A percentile compares a stretch with the other conserved stretches of the same genome.
phyloP scores from a whole-genome alignment of 2,888 invertebrate species.

The Phasia obesa region DNA sequence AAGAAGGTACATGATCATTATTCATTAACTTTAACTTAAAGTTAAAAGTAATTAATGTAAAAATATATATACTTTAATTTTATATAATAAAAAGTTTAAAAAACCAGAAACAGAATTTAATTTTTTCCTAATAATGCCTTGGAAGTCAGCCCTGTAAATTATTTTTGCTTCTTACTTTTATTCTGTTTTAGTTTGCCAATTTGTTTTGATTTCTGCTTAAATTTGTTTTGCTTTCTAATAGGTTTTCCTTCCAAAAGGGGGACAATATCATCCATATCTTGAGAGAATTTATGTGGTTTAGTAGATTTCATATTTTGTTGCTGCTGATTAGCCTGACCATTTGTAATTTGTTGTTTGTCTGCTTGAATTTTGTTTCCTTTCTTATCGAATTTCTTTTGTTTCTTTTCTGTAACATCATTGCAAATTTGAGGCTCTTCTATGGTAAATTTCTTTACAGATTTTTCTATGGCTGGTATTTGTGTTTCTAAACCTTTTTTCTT shows the following conservation, averaged over 20 bases:
- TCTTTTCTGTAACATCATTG: not conserved
- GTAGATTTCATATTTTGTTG: constrained; percentile 68
- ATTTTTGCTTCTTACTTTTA: constrained; percentile 73
- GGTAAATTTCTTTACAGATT: not conserved
- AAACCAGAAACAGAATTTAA: not conserved
- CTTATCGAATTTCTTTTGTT: constrained; percentile 3
- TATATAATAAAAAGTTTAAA: constrained; percentile 37
- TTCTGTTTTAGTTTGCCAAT: constrained; percentile 78
- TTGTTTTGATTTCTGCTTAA: constrained; percentile 77
- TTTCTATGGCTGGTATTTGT: not conserved
- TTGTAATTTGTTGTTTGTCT: constrained; percentile 16
- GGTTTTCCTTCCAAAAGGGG: constrained; percentile 76
- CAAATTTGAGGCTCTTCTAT: not conserved
- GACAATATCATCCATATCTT: constrained; percentile 21
- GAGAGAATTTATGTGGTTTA: constrained; percentile 42
- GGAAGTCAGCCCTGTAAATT: not conserved
- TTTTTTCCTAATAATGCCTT: not conserved
- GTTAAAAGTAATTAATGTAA: constrained; percentile 41
- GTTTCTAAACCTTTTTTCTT: not conserved
- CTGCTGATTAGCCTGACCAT: constrained; percentile 23
- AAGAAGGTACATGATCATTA: not conserved
- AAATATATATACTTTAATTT: constrained; percentile 24
- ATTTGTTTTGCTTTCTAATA: constrained; percentile 76
- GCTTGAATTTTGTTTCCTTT: constrained; percentile 9
- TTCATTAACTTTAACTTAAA: constrained; percentile 21